Evolutionary conservation across 2,113 vertebrate genomes (phyloP).

Genomic region (Felis chaus): DNA sequence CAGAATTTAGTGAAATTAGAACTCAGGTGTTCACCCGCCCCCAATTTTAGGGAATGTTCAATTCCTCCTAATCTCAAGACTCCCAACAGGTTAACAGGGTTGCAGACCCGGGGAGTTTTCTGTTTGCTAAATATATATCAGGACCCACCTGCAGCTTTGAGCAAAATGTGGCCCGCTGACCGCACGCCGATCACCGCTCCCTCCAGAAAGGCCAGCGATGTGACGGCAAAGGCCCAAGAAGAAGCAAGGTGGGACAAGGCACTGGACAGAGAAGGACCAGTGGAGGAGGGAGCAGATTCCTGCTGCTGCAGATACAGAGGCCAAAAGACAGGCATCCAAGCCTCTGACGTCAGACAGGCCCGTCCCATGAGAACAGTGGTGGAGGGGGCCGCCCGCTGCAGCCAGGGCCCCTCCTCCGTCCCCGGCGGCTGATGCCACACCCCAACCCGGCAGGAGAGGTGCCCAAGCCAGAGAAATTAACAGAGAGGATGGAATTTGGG

Average conservation of each 20-base stretch:
- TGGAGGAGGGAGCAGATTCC: not conserved
- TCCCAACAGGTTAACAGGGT: accelerated
- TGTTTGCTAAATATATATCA: not conserved
- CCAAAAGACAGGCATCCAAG: not conserved
- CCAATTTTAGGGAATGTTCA: not conserved
- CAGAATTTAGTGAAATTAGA: not conserved
- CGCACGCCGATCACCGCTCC: not conserved
- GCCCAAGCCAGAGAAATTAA: not conserved
- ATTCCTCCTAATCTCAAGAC: not conserved
- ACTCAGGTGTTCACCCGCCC: accelerated
- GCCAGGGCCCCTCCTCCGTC: not conserved
- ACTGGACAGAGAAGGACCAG: not conserved
- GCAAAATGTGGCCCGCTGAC: not conserved
- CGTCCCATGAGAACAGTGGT: not conserved
- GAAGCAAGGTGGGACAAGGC: not conserved
- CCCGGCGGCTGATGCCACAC: not conserved
- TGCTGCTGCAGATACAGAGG: accelerated
- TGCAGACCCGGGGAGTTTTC: not conserved
- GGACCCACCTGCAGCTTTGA: not conserved
- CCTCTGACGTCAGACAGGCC: not conserved
- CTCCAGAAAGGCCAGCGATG: not conserved
- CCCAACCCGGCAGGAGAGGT: not conserved
- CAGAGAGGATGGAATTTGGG: not conserved
- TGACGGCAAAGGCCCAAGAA: not conserved
- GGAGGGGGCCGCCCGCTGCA: not conserved